phyloP scores from a whole-genome alignment of 23 tunicate genomes.

The Trididemnum miniatum region DNA sequence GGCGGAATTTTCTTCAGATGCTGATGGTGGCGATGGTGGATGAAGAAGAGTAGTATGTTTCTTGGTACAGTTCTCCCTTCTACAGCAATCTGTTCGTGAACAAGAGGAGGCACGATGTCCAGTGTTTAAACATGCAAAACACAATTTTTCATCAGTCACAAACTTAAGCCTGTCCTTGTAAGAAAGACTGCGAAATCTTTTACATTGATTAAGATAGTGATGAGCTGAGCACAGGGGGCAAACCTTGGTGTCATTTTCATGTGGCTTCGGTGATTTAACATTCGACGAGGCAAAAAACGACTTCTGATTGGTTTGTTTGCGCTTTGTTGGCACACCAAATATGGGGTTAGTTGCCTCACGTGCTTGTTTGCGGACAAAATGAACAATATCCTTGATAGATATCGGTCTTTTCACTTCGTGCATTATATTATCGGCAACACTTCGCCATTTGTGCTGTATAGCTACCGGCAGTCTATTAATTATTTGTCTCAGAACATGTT shows the following conservation, averaged over 20 bases:
- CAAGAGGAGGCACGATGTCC: not conserved
- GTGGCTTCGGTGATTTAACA: not conserved
- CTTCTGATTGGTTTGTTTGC: not conserved
- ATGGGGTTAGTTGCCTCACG: not conserved
- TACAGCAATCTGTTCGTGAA: not conserved
- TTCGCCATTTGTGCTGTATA: not conserved
- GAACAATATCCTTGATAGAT: not conserved
- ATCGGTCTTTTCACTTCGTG: not conserved
- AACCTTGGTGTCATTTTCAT: not conserved
- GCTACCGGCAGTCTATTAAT: not conserved
- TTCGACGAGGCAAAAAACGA: not conserved
- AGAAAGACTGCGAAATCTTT: not conserved
- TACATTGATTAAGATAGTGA: not conserved
- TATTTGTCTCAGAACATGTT: constrained; percentile 1
- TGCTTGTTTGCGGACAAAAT: constrained; percentile 9
- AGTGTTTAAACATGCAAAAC: not conserved
- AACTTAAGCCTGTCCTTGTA: not conserved
- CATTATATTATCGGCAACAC: not conserved
- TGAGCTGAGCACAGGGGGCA: not conserved
- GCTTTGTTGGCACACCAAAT: not conserved
- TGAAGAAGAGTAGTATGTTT: not conserved
- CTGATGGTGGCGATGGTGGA: not conserved
- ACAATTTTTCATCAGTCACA: not conserved
- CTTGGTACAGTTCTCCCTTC: not conserved
- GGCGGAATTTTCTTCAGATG: not conserved